phyloP scores from a whole-genome alignment of 2,888 invertebrate genomes.

The Charanyca ferruginea region DNA sequence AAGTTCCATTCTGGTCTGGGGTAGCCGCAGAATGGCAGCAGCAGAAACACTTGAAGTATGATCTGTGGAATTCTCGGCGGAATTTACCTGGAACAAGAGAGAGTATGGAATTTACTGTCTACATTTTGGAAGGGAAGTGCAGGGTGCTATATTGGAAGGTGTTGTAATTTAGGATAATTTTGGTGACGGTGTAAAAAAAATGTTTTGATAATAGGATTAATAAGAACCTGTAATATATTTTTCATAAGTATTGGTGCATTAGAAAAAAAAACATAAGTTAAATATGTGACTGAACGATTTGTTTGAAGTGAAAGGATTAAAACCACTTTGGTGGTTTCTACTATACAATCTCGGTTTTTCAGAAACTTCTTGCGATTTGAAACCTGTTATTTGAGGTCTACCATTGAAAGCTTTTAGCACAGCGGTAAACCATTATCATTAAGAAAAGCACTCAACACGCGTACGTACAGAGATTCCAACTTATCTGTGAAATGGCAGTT shows the following conservation, averaged over 20 bases:
- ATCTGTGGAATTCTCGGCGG: slow-evolving; percentile 93
- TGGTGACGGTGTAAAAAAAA: neutral
- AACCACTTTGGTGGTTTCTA: neutral
- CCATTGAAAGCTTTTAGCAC: slow-evolving; percentile 33
- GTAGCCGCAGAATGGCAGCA: slow-evolving; percentile 77
- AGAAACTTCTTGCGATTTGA: slow-evolving; percentile 5
- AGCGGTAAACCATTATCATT: slow-evolving; percentile 24
- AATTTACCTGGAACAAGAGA: slow-evolving; percentile 93
- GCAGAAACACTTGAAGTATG: slow-evolving; percentile 92
- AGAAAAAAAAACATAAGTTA: neutral
- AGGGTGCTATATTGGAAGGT: slow-evolving; percentile 15
- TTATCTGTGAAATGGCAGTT: too few relatives aligned
- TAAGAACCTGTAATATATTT: neutral
- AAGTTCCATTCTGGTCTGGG: slow-evolving; percentile 84
- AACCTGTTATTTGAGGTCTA: slow-evolving; percentile 8
- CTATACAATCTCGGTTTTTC: neutral
- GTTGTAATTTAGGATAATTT: neutral
- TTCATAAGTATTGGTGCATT: neutral
- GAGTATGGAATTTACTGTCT: slow-evolving; percentile 47
- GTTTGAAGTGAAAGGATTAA: neutral
- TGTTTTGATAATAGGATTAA: neutral
- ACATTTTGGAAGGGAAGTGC: slow-evolving; percentile 28
- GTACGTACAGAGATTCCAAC: too few relatives aligned
- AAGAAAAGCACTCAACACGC: slow-evolving; percentile 37
- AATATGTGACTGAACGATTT: neutral